Evolutionary conservation across 2,113 vertebrate genomes (phyloP).

Genomic region (Zosterops borbonicus): DNA sequence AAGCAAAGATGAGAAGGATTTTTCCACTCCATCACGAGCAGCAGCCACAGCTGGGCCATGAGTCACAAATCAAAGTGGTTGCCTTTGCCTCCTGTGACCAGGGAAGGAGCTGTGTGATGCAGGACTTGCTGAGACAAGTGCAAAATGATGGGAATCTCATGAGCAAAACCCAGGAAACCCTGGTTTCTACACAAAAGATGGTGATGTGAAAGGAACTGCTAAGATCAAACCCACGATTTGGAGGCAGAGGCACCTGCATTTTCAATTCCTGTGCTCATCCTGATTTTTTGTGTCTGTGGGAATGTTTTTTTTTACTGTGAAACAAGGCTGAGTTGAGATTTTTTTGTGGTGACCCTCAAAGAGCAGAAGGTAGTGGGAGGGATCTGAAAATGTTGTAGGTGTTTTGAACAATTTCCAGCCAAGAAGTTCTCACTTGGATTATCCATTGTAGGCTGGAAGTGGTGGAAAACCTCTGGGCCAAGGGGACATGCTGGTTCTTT

Average conservation of each 20-base stretch:
- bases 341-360: neutral
- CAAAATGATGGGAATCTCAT: neutral
- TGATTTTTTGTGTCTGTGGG: neutral
- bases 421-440: neutral
- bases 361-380: neutral
- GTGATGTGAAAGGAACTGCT: neutral
- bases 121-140: neutral
- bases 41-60: neutral
- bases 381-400: neutral
- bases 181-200: accelerated
- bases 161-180: neutral
- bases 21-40: neutral
- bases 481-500: neutral
- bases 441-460: neutral
- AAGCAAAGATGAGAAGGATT: neutral
- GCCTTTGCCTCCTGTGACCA: neutral
- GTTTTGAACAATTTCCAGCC: neutral
- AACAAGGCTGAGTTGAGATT: neutral
- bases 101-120: neutral
- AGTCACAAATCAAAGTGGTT: neutral
- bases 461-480: neutral
- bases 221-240: neutral
- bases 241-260: neutral
- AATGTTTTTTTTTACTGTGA: neutral
- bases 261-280: neutral